Evolutionary conservation across 2,888 invertebrate genomes (phyloP).

Genomic region (Lasioglossum oenotherae): DNA sequence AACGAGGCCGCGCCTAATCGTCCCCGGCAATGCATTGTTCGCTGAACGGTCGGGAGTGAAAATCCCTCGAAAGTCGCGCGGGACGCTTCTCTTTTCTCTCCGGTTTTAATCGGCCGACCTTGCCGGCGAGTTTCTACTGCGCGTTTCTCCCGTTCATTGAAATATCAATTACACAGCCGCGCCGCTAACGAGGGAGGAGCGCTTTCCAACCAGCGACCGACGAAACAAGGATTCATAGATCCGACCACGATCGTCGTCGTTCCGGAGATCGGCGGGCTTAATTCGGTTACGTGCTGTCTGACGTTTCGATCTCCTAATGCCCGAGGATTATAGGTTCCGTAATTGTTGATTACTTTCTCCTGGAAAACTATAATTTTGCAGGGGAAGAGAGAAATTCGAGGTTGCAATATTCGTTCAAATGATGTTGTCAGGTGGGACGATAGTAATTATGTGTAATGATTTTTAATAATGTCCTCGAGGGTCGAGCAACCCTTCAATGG

Average conservation of each 20-base stretch:
- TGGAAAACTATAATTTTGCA: too few relatives aligned
- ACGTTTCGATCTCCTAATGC: too few relatives aligned
- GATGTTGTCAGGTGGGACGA: too few relatives aligned
- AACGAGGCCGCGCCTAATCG: conserved; percentile 56
- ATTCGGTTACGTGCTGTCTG: too few relatives aligned
- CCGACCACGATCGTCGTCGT: too few relatives aligned
- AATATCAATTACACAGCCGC: conserved; percentile 22
- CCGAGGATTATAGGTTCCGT: too few relatives aligned
- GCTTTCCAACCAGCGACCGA: background rate
- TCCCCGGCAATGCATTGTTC: conserved; percentile 32
- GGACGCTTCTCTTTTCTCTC: conserved; percentile 7
- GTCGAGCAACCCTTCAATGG: too few relatives aligned
- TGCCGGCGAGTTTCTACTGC: conserved; percentile 36
- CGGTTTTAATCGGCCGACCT: conserved; percentile 26
- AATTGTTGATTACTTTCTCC: too few relatives aligned
- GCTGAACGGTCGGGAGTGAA: conserved; percentile 38
- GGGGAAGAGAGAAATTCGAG: too few relatives aligned
- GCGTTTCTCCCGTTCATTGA: conserved; percentile 32
- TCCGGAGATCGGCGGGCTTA: background rate
- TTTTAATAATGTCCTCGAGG: too few relatives aligned
- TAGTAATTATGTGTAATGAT: too few relatives aligned
- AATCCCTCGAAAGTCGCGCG: conserved; percentile 51
- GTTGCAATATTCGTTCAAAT: too few relatives aligned
- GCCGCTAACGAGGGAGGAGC: background rate
- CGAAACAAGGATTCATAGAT: background rate